phyloP scores from a whole-genome alignment of 1,140 invertebrate genomes.

The Drosophila sturtevanti region DNA sequence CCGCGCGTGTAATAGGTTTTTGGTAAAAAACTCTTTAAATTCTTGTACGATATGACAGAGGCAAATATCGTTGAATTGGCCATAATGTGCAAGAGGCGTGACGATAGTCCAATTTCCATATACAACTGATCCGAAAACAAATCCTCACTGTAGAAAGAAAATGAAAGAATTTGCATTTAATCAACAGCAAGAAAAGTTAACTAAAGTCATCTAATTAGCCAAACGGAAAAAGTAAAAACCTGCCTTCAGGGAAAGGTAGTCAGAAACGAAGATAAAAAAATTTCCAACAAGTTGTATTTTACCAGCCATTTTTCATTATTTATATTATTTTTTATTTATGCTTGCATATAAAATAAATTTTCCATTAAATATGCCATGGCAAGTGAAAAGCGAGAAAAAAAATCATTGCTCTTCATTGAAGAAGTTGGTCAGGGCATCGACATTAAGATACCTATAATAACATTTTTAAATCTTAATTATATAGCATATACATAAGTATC shows the following conservation, averaged over 20 bases:
- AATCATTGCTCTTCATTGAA: not conserved
- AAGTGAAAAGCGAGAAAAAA: not conserved
- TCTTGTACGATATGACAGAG: constrained; percentile 84
- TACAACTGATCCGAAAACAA: constrained; percentile 82
- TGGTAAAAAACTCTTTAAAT: constrained; percentile 84
- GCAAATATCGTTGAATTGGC: constrained; percentile 81
- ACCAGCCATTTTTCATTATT: constrained; percentile 53
- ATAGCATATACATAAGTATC: too few species aligned
- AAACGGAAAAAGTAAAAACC: constrained; percentile 8
- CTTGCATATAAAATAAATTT: constrained; percentile 74
- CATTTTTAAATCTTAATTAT: too few species aligned
- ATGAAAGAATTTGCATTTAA: constrained; percentile 63
- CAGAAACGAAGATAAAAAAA: constrained; percentile 13
- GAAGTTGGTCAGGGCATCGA: not conserved
- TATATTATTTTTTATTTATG: constrained; percentile 75
- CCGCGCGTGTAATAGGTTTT: constrained; percentile 83
- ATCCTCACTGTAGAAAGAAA: constrained; percentile 66
- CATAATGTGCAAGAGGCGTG: constrained; percentile 75
- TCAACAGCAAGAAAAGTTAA: constrained; percentile 33
- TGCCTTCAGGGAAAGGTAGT: constrained; percentile 30
- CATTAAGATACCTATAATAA: not conserved
- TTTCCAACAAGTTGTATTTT: constrained; percentile 57
- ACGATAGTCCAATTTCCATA: constrained; percentile 77
- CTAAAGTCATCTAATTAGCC: constrained; percentile 2
- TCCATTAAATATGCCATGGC: constrained; percentile 60